Evolutionary conservation across 1,140 invertebrate species (phyloP), one percentile per base, ranked within the genome.

Genomic region (Thaumatotibia leucotreta): DNA sequence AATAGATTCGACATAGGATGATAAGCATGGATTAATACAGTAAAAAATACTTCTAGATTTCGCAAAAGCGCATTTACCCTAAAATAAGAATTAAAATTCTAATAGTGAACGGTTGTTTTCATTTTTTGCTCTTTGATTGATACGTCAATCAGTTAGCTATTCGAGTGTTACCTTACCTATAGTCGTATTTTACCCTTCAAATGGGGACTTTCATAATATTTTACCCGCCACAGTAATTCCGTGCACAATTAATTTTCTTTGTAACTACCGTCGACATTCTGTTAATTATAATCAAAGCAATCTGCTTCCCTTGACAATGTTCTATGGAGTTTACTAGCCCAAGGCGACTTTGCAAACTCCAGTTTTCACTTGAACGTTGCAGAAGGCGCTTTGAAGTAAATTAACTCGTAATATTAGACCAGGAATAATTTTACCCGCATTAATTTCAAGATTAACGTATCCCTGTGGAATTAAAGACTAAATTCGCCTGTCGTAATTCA

Each of bases 331-430:
- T 58, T 58, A 27, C 24, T 58, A 58, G 52, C 52, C 52, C 24
- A 27, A 24, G 52, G 52, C 52, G 29, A 58, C 52, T 54, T 24
- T 58, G 52, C 22, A 27, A 58, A 27, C 14, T 58, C 52, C 24
- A 58, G 24, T 58, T 27, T 58, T 58, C 52, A 58, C 27, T 58
- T 31, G 52, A 58, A 14, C n/a, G 24, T 58, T 20, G 23, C 52
- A 58, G 24, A 58, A 27, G 8, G 52, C 52, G 52, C 52, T 58
- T 58, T 58, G 52, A 58, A 58, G 24, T 58, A 58, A 58, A 58
- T 58, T 29, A 58, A 58, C 27, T 29, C 27, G 23, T 58, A 52
- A 58, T 58, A 58, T 58, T 58, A 31, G 24, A 24, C 11, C 52
- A 31, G 52, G 14, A 58, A 54, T 27, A n/a, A 54, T 27, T 54